Evolutionary conservation across 2,888 invertebrate species (phyloP).

Genomic region (Phlogophora meticulosa): DNA sequence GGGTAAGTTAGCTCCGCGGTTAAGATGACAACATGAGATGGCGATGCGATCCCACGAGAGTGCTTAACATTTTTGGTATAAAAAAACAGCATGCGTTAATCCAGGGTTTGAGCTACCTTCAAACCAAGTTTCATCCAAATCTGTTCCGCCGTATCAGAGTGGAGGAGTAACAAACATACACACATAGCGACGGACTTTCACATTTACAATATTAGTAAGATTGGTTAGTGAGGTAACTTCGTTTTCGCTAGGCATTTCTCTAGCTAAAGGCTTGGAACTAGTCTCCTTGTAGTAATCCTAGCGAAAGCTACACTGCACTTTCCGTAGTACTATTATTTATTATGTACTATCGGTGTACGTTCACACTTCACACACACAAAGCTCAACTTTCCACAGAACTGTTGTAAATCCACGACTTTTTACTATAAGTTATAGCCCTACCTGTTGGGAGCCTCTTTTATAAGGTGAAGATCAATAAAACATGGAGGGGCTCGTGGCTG

Average conservation of each 20-base stretch:
- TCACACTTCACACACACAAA: slow-evolving; percentile 27
- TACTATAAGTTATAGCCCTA: slow-evolving; percentile 1
- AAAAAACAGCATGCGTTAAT: no score
- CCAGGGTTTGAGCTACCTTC: no score
- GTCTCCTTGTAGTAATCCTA: slow-evolving; percentile 4
- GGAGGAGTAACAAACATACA: no score
- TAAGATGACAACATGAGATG: no score
- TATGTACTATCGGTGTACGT: slow-evolving; percentile 20
- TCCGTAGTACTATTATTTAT: slow-evolving; percentile 36
- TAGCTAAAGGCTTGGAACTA: background rate
- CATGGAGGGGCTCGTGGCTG: no score
- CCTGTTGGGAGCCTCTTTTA: slow-evolving; percentile 6
- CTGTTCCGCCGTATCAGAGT: no score
- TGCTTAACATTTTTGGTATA: no score
- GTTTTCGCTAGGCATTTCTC: background rate
- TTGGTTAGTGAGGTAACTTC: slow-evolving; percentile 19
- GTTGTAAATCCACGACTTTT: slow-evolving; percentile 15
- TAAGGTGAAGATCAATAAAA: background rate
- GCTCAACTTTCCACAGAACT: slow-evolving; percentile 35
- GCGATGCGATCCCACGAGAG: no score
- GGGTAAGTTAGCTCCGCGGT: no score
- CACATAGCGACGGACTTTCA: no score
- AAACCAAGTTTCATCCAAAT: no score
- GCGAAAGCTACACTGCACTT: slow-evolving; percentile 33
- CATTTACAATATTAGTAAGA: no score